Base-by-base conservation (phyloP, 2,888 invertebrate species). In the Polydrusus pterygomalis region DNA sequence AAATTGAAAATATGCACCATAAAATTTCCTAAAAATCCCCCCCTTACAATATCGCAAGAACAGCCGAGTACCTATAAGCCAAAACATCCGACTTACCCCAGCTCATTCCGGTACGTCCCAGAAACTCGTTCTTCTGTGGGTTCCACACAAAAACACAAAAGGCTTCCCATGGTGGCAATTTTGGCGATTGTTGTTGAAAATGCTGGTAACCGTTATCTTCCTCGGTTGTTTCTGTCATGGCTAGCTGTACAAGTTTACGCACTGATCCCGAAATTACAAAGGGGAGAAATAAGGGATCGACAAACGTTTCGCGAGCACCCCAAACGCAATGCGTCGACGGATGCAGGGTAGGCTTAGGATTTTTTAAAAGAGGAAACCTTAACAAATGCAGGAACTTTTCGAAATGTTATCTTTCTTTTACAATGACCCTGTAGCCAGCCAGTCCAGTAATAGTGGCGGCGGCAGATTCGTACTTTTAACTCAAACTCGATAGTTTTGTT, bases 81-180 rank as follows among this genome's bases (percentile, higher is more conserved):
- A 8, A 7, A 34, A 2, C 2, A 34, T 54, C 2, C 11, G 13
- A 92, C 95, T 94, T 88, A 96, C 96, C 93, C 96, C 96, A 97
- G 87, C 95, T 95, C 10, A 91, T 88, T 17, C 90, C 92, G 8
- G 94, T 95, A 82, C 96, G 90, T 70, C 96, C 96, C 74, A 94
- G 92, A 85, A 96, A 90, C 85, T 92, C 90, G 82, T 90, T 91
- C 7, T 92, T 93, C 83, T 94, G 92, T 0, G 92, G 89, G 87
- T 97, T 93, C 91, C 93, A 96, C 60, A 96, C 84, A 88, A 94
- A 95, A 80, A 91, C 87, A 85, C 91, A 90, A 70, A 92, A 84
- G 78, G 90, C 90, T 84, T 93, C 89, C 78, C 54, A 54, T n/a
- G 54, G 54, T 1, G 54, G 20, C 7, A 54, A 25, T 9, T n/a